These are phyloP conservation scores for Pachypanchax playfairii DNA, from an alignment of 2,113 vertebrate genomes.

Conservation along the genomic window DNA sequence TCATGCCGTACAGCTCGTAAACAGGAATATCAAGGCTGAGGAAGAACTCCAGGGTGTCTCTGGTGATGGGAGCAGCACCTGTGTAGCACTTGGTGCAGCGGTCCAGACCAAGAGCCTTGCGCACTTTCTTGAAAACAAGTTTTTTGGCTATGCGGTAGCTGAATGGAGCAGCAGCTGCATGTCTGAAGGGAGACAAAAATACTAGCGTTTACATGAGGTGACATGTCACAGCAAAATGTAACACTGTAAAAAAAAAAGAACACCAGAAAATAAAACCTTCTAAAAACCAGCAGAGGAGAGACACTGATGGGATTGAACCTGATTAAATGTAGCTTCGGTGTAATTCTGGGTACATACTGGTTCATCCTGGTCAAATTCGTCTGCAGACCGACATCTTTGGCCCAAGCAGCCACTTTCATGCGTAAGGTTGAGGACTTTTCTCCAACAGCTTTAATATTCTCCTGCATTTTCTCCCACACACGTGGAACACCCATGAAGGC, in stretches of 20 bases:
- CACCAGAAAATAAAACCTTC: neutral
- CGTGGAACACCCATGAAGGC: constrained; percentile 91
- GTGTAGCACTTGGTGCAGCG: constrained; percentile 86
- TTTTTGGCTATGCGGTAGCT: constrained; percentile 86
- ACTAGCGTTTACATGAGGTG: neutral
- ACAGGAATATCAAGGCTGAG: constrained; percentile 91
- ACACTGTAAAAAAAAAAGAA: neutral
- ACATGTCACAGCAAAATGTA: neutral
- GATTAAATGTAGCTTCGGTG: neutral
- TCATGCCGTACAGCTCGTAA: constrained; percentile 92
- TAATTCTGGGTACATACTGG: constrained; percentile 73
- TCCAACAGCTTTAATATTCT: constrained; percentile 83
- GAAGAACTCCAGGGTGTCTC: constrained; percentile 90
- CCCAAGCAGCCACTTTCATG: constrained; percentile 87
- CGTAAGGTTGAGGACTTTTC: constrained; percentile 82
- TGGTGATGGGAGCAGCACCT: constrained; percentile 87
- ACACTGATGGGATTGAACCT: too few relatives aligned
- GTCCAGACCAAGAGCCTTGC: constrained; percentile 86
- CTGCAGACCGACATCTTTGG: constrained; percentile 85
- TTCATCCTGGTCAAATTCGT: constrained; percentile 84
- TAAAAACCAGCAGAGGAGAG: too few relatives aligned
- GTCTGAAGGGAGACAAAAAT: constrained; percentile 23
- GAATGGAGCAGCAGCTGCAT: constrained; percentile 36
- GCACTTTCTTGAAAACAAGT: constrained; percentile 88
- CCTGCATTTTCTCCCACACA: constrained; percentile 97